Base-by-base conservation (phyloP, 2,888 invertebrate genomes). In the Acronicta aceris region DNA sequence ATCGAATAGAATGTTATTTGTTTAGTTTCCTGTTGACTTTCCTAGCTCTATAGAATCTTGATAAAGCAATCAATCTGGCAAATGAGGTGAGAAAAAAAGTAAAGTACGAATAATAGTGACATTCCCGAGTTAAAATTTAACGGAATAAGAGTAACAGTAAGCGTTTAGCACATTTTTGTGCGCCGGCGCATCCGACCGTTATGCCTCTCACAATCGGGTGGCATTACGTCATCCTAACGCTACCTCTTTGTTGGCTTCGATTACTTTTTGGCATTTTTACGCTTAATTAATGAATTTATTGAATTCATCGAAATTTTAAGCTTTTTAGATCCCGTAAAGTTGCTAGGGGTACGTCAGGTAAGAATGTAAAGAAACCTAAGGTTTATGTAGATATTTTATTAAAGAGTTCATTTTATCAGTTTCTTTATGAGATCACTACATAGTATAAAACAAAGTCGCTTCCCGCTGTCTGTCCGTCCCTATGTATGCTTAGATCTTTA, bases 141-240 rank as follows among this genome's bases (percentile, higher is more conserved):
- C 74, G 59, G 70, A 69, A 74, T 46, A 67, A 67, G 55, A 51
- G 54, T 68, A 65, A 74, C 78, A 74, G 65, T 64, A 68, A 74
- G 50, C 40, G 61, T 74, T 76, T 71, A 74, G 64, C 68, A 71
- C 63, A 61, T 75, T 75, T 71, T 68, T 33, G 64, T 68, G 59
- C 61, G 65, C 60, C 52, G 5, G 62, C 71, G 65, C 68, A 71
- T 66, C 72, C 49, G 56, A 62, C 76, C 72, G 75, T 65, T 71
- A 67, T 58, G 47, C 51, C 65, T 63, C 63, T 65, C 50, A 53
- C 67, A 21, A 60, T 56, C 60, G 60, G 70, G 58, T 61, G 57
- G 54, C 25, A 47, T 74, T 75, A 67, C 78, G 71, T 75, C 78
- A 75, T 65, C 36, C 47, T 72, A 72, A 73, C 73, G 68, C 54